A percentile compares a stretch with the other conserved stretches of the same genome.
These are phyloP conservation scores for Nestor notabilis DNA, from an alignment of 2,113 vertebrate species.

Conservation along the genomic window DNA sequence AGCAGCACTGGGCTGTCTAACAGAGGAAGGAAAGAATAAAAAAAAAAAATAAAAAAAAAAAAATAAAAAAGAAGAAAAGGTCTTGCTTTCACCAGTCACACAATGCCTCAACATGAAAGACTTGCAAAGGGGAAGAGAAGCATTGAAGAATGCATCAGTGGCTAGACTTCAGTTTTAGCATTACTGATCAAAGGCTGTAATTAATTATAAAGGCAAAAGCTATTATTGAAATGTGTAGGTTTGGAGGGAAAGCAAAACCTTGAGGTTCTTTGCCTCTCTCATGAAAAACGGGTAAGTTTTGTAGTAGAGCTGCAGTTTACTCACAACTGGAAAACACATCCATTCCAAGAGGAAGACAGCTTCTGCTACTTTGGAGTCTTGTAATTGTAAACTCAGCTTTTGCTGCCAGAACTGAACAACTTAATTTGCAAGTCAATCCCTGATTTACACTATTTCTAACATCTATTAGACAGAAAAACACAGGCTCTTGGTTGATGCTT, in stretches of 20 bases:
- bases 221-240: neutral
- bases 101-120: neutral
- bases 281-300: neutral
- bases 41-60: neutral
- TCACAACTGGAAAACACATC: neutral
- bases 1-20: neutral
- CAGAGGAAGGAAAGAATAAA: neutral
- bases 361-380: neutral
- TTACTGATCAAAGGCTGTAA: neutral
- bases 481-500: neutral
- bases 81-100: neutral
- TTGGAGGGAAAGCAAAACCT: neutral
- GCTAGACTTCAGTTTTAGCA: neutral
- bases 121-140: neutral
- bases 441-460: slow-evolving; percentile 20
- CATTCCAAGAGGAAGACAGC: neutral
- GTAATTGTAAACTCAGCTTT: neutral
- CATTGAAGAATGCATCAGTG: neutral
- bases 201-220: neutral
- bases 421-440: slow-evolving; percentile 29
- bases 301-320: neutral
- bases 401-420: neutral
- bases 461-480: neutral
- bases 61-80: neutral
- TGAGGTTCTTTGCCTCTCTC: neutral